Conservation (phyloP, 2,797 vertebrate genomes). For the Falco biarmicus region DNA sequence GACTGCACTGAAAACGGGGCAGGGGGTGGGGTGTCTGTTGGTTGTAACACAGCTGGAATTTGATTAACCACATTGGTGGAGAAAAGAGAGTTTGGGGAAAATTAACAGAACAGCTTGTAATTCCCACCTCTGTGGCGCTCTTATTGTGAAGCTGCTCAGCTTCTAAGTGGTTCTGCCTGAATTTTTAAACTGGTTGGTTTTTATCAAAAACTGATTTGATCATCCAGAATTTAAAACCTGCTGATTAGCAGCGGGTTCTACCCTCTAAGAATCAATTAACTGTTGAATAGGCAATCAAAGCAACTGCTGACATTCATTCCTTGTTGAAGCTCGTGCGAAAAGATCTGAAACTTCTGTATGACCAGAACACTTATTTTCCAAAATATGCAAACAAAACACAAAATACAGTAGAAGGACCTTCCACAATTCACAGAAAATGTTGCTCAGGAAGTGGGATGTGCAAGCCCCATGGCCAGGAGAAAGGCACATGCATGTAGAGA, state of each 20-base stretch:
- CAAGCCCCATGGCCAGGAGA: too few relatives aligned
- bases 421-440: not conserved
- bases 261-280: not conserved
- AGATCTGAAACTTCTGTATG: not conserved
- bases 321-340: not conserved
- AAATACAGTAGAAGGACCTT: not conserved
- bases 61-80: too few relatives aligned
- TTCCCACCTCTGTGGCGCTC: not conserved
- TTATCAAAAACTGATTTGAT: not conserved
- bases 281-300: not conserved
- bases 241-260: not conserved
- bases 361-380: not conserved
- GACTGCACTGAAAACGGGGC: not conserved
- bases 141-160: not conserved
- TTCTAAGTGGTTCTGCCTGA: not conserved
- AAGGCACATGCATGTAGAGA: not conserved
- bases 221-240: not conserved
- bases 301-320: not conserved
- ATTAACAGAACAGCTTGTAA: not conserved
- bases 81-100: not conserved
- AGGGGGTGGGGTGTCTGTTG: not conserved
- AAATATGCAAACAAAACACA: not conserved
- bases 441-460: not conserved
- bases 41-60: not conserved
- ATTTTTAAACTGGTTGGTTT: not conserved